Evolutionary conservation across 37 sponge, comb jelly and placozoan genomes (phyloP), one percentile per base, ranked within the genome.

Genomic region (Theonella swinhoei): DNA sequence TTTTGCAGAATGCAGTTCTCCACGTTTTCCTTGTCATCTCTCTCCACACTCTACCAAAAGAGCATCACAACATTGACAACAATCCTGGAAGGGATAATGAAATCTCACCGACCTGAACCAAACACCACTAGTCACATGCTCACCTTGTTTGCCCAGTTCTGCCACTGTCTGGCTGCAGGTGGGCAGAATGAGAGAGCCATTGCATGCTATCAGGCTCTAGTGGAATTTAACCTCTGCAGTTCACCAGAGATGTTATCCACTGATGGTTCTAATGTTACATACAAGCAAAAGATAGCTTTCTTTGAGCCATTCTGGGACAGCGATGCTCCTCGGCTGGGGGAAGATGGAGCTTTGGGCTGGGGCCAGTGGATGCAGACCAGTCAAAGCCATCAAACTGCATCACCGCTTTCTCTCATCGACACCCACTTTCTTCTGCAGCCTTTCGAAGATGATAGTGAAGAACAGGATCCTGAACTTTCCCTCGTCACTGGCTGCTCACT

Each of bases 261-360:
- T 22, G 59, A 61, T 36, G n/a, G 62, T 30, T 62, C 78, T 2
- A 33, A 22, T 19, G 23, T 36, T 7, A 40, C 63, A 1, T 28
- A 26, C 28, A 85, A 67, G 47, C 71, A 78, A 2, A 37, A 71
- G 8, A 4, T 78, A 19, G 75, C 74, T 32, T 90, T 84, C 39
- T 80, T 96, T 47, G 96, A 91, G 76, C 42, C 89, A 9, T 96
- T 85, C 77, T 96, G 96, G 96, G 94, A 93, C 74, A 96, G 95
- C 39, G 80, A 78, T 42, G 75, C 43, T 0, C 75, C 91, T 9
- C 72, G 92, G 23, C 70, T 96, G 41, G 96, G 96, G 31, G 95
- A 93, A 41, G 37, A 17, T 0, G 87, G 78, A 35, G 88, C 96
- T 24, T 33, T 25, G 0, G 95, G 95, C 1, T 96, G 96, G 96